These are phyloP conservation scores for Sinohyriopsis cumingii DNA, from an alignment of 2,888 invertebrate genomes.

Conservation along the genomic window DNA sequence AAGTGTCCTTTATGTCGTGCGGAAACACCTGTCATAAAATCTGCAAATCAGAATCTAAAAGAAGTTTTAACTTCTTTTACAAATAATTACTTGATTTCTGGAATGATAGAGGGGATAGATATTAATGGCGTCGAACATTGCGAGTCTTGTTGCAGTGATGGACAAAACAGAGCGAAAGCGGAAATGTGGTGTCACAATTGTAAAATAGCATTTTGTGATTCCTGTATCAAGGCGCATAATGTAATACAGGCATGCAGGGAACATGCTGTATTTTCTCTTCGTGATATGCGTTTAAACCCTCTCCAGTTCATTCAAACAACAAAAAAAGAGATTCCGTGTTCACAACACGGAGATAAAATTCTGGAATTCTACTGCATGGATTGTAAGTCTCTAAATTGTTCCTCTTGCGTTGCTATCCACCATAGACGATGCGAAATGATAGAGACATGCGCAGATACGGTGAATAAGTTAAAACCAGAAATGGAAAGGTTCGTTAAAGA, in stretches of 20 bases:
- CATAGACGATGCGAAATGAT: conserved; percentile 53
- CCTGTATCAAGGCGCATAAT: conserved; percentile 48
- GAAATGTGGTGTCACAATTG: conserved; percentile 51
- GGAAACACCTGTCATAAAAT: conserved; percentile 35
- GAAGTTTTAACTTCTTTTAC: conserved; percentile 36
- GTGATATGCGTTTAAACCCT: conserved; percentile 43
- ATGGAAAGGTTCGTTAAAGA: conserved; percentile 40
- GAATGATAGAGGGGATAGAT: conserved; percentile 45
- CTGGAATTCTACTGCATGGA: conserved; percentile 53
- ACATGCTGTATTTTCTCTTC: conserved; percentile 40
- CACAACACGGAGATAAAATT: conserved; percentile 45
- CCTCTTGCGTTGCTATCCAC: conserved; percentile 50
- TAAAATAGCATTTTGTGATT: conserved; percentile 46
- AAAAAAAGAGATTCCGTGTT: conserved; percentile 45
- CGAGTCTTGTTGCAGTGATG: conserved; percentile 38
- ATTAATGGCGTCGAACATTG: conserved; percentile 41
- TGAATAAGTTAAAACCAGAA: conserved; percentile 46
- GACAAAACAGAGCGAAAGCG: conserved; percentile 34
- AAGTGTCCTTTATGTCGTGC: conserved; percentile 42
- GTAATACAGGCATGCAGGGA: conserved; percentile 51
- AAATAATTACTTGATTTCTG: conserved; percentile 47
- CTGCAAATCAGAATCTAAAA: conserved; percentile 28
- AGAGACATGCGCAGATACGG: conserved; percentile 46
- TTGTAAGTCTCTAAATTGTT: conserved; percentile 46
- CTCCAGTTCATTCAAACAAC: conserved; percentile 39